Conservation (phyloP, 2,888 invertebrate species). For the Thyatira batis region DNA sequence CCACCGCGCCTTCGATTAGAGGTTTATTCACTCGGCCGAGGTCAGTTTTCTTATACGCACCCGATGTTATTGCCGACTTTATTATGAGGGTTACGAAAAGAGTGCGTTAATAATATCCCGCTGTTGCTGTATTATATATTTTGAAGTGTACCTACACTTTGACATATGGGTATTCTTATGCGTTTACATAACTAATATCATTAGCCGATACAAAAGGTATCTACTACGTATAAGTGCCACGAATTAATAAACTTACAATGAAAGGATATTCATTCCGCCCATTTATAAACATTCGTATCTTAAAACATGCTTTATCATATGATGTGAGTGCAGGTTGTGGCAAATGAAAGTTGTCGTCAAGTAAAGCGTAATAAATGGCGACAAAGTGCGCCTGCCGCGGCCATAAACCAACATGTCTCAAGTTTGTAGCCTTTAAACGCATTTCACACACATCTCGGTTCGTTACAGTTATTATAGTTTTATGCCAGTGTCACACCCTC, state of each 20-base stretch:
- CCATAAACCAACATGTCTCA: constrained; percentile 40
- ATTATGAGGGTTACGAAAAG: constrained; percentile 52
- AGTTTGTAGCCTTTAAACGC: constrained; percentile 40
- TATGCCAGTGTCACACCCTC: constrained; percentile 21
- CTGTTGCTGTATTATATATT: not conserved
- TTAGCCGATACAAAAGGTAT: not conserved
- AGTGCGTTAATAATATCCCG: constrained; percentile 29
- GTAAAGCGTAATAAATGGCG: constrained; percentile 31
- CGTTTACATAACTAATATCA: not conserved
- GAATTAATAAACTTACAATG: not conserved
- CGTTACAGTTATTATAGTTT: constrained; percentile 39
- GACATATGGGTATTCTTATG: not conserved
- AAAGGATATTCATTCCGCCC: too few species aligned
- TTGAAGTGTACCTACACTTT: not conserved
- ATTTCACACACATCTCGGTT: constrained; percentile 19
- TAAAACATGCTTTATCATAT: not conserved
- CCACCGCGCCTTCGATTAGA: constrained; percentile 67
- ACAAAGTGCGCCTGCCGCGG: constrained; percentile 41
- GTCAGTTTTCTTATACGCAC: constrained; percentile 73
- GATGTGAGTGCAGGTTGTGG: constrained; percentile 26
- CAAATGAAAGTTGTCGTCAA: constrained; percentile 27
- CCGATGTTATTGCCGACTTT: constrained; percentile 49
- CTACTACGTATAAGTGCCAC: not conserved
- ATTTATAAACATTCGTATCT: constrained; percentile 3
- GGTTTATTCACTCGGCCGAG: constrained; percentile 77